A percentile compares a stretch with the other conserved stretches of the same genome.
Conservation (phyloP, 2,888 invertebrate genomes). For the Shargacucullia verbasci region DNA sequence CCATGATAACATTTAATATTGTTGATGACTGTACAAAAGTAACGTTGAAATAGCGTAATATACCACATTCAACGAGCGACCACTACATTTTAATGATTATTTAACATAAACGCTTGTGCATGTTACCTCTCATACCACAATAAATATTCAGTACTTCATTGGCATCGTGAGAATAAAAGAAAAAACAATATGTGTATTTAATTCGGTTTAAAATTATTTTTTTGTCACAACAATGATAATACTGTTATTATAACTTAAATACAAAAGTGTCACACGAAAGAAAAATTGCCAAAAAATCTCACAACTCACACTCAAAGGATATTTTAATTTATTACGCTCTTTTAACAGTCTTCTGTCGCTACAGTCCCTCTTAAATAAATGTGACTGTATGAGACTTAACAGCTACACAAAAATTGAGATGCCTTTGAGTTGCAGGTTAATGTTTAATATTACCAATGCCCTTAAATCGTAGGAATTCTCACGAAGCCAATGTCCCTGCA, state of each 20-base stretch:
- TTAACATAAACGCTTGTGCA: constrained; percentile 69
- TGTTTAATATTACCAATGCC: constrained; percentile 33
- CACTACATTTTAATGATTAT: constrained; percentile 54
- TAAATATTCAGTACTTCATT: constrained; percentile 53
- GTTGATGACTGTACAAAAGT: constrained; percentile 51
- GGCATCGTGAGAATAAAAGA: constrained; percentile 55
- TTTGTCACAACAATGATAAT: constrained; percentile 56
- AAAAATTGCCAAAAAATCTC: constrained; percentile 35
- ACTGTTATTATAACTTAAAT: constrained; percentile 52
- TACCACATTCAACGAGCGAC: constrained; percentile 57
- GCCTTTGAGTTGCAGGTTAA: too few relatives aligned
- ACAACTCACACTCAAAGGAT: neutral
- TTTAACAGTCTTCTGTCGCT: too few relatives aligned
- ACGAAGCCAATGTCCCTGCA: constrained; percentile 56
- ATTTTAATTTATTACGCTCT: too few relatives aligned
- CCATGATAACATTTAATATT: constrained; percentile 30
- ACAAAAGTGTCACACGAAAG: constrained; percentile 41
- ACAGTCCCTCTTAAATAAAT: too few relatives aligned
- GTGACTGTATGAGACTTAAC: too few relatives aligned
- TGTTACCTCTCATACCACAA: constrained; percentile 54
- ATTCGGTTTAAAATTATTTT: constrained; percentile 9
- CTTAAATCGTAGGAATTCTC: constrained; percentile 45
- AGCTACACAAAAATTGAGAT: too few relatives aligned
- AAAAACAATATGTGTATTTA: constrained; percentile 22
- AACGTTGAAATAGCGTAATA: constrained; percentile 53